Percentiles rank a stretch among this genome's conserved stretches.
Evolutionary conservation across 2,888 invertebrate species (phyloP).

Genomic region (Eristalis tenax): DNA sequence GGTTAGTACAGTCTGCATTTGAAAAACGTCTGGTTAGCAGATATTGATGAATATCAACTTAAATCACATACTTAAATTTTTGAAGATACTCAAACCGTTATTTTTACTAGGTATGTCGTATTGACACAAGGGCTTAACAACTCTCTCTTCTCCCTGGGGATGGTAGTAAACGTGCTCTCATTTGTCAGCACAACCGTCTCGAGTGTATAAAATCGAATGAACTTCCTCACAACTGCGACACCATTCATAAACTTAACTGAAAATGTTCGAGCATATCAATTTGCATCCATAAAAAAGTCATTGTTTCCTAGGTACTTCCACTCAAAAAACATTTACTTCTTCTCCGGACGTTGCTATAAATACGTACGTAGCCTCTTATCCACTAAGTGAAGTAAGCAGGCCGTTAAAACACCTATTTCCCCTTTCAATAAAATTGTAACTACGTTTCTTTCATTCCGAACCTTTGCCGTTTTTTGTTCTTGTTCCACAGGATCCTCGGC

Average conservation of each 20-base stretch:
- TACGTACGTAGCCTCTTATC: conserved; percentile 6
- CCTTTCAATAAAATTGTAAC: conserved; percentile 63
- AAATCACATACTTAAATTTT: too few species aligned
- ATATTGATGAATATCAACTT: too few species aligned
- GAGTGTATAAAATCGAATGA: background rate
- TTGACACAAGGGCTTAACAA: too few species aligned
- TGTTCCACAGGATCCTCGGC: background rate
- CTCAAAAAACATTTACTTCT: conserved; percentile 1
- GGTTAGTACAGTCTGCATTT: too few species aligned
- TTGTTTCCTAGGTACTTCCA: background rate
- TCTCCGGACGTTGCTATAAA: conserved; percentile 49
- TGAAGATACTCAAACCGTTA: too few species aligned
- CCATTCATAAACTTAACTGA: background rate
- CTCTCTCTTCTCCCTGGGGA: too few species aligned
- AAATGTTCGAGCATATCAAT: background rate
- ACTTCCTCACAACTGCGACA: background rate
- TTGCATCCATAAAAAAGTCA: background rate
- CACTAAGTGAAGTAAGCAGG: conserved; percentile 5
- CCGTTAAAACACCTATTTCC: conserved; percentile 67
- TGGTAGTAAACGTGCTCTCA: background rate
- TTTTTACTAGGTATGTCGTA: too few species aligned
- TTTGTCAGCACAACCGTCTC: background rate
- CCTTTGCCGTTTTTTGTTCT: conserved; percentile 1
- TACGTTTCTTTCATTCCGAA: conserved; percentile 46
- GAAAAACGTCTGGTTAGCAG: too few species aligned